Evolutionary conservation across 2,888 invertebrate species (phyloP).

Genomic region (Troides aeacus): DNA sequence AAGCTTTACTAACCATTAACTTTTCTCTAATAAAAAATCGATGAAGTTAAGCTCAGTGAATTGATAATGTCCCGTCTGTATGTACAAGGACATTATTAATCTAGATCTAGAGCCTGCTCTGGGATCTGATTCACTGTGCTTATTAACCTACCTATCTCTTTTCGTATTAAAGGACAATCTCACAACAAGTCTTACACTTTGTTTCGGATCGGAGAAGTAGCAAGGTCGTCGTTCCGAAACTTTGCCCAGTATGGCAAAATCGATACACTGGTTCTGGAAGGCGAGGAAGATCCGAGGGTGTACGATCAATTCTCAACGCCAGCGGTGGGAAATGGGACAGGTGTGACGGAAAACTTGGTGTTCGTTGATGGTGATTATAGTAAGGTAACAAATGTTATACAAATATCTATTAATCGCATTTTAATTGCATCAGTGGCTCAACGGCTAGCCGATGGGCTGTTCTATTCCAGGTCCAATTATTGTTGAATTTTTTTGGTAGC

Average conservation of each 20-base stretch:
- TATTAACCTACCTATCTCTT: not conserved
- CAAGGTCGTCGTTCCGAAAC: conserved; percentile 86
- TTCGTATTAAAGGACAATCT: conserved; percentile 85
- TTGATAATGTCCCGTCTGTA: no score
- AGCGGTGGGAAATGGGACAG: conserved; percentile 84
- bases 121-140: not conserved
- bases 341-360: conserved; percentile 88
- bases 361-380: conserved; percentile 94
- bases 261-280: conserved; percentile 85
- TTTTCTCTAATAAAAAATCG: no score
- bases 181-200: conserved; percentile 89
- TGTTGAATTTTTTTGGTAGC: no score
- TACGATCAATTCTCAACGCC: conserved; percentile 92
- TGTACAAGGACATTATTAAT: no score
- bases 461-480: no score
- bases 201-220: conserved; percentile 87
- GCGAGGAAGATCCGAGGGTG: conserved; percentile 83
- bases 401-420: no score
- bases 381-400: conserved; percentile 64
- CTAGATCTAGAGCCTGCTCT: not conserved
- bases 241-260: conserved; percentile 92
- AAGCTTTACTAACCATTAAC: no score
- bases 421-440: no score
- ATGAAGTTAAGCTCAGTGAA: no score
- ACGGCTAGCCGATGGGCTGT: no score